Evolutionary conservation across 2,113 vertebrate genomes (phyloP).

Genomic region (Sander vitreus): DNA sequence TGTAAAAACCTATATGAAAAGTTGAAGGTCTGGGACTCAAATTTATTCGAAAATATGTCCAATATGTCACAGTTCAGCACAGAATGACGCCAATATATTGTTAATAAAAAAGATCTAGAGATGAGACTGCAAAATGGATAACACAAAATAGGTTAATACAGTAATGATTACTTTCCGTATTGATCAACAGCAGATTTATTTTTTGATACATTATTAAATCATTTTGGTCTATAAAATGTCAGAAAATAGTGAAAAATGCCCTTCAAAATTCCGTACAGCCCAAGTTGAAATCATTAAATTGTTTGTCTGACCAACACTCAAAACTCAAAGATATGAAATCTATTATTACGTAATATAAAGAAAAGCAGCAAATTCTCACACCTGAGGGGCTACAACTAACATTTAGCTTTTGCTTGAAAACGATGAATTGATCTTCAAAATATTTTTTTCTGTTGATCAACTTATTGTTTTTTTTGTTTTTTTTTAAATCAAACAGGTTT

Average conservation of each 20-base stretch:
- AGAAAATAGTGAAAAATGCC: background rate
- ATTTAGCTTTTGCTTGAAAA: background rate
- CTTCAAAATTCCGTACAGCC: background rate
- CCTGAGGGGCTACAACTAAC: background rate
- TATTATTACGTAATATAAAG: background rate
- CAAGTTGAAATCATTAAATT: background rate
- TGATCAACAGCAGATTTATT: background rate
- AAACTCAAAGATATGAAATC: background rate
- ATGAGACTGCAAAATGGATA: background rate
- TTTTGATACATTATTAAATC: background rate
- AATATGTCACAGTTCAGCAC: background rate
- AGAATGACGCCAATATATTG: background rate
- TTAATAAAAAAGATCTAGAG: background rate
- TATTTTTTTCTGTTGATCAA: background rate
- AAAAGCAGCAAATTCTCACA: background rate
- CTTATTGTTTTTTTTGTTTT: background rate
- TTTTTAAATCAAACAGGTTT: background rate
- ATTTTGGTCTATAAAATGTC: background rate
- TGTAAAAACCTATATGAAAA: background rate
- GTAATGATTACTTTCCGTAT: too few relatives aligned
- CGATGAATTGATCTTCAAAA: background rate
- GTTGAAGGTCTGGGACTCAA: background rate
- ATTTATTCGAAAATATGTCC: background rate
- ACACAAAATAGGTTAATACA: background rate
- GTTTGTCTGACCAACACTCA: background rate